Conservation (phyloP, 2,113 vertebrate species). For the Morone chrysops region DNA sequence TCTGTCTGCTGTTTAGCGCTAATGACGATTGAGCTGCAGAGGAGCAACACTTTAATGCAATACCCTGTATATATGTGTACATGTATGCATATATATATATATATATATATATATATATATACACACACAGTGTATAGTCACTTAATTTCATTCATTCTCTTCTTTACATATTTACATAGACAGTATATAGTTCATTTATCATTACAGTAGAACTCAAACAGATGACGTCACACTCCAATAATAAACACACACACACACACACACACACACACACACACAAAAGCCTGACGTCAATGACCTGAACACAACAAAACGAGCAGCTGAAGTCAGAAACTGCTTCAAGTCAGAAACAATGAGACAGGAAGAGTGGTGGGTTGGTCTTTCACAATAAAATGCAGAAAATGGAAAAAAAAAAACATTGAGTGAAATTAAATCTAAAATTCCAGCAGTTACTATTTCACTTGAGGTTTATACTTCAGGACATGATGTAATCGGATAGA, state of each 20-base stretch:
- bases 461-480: neutral
- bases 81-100: no score
- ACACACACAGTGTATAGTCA: no score
- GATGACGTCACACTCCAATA: accelerated
- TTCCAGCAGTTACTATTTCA: neutral
- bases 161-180: neutral
- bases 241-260: neutral
- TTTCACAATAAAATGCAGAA: constrained; percentile 53
- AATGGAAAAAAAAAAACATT: neutral
- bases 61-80: no score
- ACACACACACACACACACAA: constrained; percentile 14
- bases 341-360: neutral
- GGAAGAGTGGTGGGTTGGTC: neutral
- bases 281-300: constrained; percentile 77
- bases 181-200: neutral
- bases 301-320: constrained; percentile 67
- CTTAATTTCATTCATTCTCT: neutral
- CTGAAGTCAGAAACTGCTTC: neutral
- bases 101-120: no score
- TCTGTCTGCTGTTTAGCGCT: no score
- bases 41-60: neutral
- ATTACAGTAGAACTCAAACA: neutral
- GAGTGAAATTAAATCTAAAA: neutral
- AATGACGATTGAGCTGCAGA: no score
- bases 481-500: no score